phyloP scores from a whole-genome alignment of 30 jellyfish, hydroid and myxozoan species.

The Clytia hemisphaerica region DNA sequence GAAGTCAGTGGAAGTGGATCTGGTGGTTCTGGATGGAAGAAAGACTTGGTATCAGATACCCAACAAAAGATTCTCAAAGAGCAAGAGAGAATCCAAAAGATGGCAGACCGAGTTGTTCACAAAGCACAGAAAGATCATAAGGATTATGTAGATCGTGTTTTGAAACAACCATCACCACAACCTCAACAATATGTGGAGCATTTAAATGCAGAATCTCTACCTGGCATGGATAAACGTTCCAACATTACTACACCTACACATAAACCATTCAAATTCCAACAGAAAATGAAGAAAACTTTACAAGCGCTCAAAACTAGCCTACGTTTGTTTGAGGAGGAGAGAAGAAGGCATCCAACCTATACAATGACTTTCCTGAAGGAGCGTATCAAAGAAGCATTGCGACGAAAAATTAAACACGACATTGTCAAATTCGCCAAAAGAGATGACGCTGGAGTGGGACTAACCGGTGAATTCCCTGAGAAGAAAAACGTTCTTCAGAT shows the following conservation, averaged over 20 bases:
- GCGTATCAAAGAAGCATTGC: background rate
- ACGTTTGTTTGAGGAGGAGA: background rate
- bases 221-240: slow-evolving; percentile 23
- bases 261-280: background rate
- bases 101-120: background rate
- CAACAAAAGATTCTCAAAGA: background rate
- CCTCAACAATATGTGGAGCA: background rate
- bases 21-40: background rate
- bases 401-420: too few species aligned
- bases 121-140: background rate
- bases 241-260: slow-evolving; percentile 3
- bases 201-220: slow-evolving; percentile 15
- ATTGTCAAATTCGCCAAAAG: too few species aligned
- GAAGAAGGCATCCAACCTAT: background rate
- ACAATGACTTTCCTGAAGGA: background rate
- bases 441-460: too few species aligned
- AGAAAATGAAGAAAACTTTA: slow-evolving; percentile 7
- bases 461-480: too few species aligned
- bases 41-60: background rate
- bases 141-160: too few species aligned
- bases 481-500: too few species aligned
- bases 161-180: too few species aligned
- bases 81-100: background rate
- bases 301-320: slow-evolving; percentile 10
- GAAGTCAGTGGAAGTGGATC: too few species aligned